Evolutionary conservation across 2,888 invertebrate species (phyloP), one percentile per base, ranked within the genome.

Genomic region (Ectobius pallidus): DNA sequence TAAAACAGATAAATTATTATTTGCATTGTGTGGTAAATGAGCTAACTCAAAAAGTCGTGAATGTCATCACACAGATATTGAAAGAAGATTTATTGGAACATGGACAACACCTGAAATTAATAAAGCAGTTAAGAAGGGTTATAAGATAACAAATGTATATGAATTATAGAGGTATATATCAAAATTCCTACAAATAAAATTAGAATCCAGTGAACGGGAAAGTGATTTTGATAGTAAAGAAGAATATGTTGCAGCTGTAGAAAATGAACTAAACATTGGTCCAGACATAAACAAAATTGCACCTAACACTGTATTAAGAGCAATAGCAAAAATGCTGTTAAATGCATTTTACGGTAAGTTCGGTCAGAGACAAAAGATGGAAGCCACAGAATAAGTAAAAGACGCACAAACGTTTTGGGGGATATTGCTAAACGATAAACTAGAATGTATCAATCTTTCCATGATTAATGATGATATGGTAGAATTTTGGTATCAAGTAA

Each of bases 321-420:
- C n/a, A n/a, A 49, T 49, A 14, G 49, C 49, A 11, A 49, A 49
- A n/a, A 49, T 49, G 49, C 49, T 49, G 7, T 49, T 49, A 49
- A 49, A 49, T n/a, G 49, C 49, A 49, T 49, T 49, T 49, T 49
- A 49, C 4, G 49, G 49, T n/a, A 49, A 49, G 18, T n/a, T 49
- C n/a, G 49, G 49, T 7, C 49, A 49, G 49, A 49, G n/a, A 49
- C 7, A n/a, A 49, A 49, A 49, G n/a, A 18, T 49, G 18, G 49
- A 49, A 49, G 6, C 49, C n/a, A 49, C 49, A 49, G 49, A 49
- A 49, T 49, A 49, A 14, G 16, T 49, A 18, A 4, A n/a, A n/a
- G 49, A n/a, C n/a, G 18, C n/a, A 49, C 18, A 49, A 11, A 49
- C 4, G 4, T 14, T 11, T 49, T 49, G 49, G 49, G 49, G n/a